These are phyloP conservation scores for Cyanoderma ruficeps DNA, from an alignment of 2,113 vertebrate species.

Conservation along the genomic window DNA sequence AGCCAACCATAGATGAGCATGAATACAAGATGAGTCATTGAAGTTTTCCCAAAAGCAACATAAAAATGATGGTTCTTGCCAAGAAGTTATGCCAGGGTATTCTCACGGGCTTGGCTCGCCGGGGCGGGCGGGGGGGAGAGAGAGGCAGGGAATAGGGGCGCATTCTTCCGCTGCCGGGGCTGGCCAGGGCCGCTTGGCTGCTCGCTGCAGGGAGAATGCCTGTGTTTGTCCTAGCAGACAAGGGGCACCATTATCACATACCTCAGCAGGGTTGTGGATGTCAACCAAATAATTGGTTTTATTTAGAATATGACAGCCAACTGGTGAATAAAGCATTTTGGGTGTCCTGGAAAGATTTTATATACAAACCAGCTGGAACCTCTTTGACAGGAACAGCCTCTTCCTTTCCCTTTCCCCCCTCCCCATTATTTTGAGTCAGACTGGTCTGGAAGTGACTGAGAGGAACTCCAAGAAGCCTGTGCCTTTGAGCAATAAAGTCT, in stretches of 20 bases:
- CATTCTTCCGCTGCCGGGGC: background rate
- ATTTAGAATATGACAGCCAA: slow-evolving; percentile 24
- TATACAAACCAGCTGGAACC: slow-evolving; percentile 59
- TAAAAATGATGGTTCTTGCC: slow-evolving; percentile 28
- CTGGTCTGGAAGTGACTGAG: slow-evolving; percentile 24
- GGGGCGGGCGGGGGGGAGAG: rapidly evolving
- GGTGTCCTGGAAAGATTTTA: slow-evolving; percentile 54
- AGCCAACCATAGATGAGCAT: background rate
- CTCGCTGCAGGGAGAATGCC: background rate
- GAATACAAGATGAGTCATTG: slow-evolving; percentile 50
- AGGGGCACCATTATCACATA: slow-evolving; percentile 59
- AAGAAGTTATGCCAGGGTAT: slow-evolving; percentile 25
- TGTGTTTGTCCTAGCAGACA: slow-evolving; percentile 49
- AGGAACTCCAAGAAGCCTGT: background rate
- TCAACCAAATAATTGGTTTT: slow-evolving; percentile 54
- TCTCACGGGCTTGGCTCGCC: background rate
- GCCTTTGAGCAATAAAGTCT: slow-evolving; percentile 25
- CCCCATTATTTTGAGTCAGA: slow-evolving; percentile 3
- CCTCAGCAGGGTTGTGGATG: slow-evolving; percentile 40
- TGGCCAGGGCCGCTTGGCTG: background rate
- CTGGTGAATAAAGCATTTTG: slow-evolving; percentile 54
- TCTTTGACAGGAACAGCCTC: slow-evolving; percentile 22
- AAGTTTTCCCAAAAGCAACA: slow-evolving; percentile 46
- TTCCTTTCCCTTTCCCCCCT: slow-evolving; percentile 5
- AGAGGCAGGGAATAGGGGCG: background rate